These are phyloP conservation scores for Strigamia transsilvanica DNA, from an alignment of 2,888 invertebrate species.

Conservation along the genomic window DNA sequence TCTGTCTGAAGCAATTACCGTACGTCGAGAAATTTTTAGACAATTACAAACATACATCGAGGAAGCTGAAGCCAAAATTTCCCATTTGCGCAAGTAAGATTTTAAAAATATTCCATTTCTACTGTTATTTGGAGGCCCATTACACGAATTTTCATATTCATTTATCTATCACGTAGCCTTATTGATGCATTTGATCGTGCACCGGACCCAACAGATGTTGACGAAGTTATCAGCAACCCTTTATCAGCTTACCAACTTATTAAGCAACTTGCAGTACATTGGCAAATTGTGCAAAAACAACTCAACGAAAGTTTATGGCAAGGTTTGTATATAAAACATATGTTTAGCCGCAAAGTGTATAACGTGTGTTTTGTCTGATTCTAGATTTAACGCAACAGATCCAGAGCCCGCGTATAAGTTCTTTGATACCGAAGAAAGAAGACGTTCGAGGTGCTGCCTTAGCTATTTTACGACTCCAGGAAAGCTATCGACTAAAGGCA, in stretches of 20 bases:
- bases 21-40: no score
- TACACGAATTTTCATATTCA: neutral
- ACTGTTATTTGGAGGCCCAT: no score
- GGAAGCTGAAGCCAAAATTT: no score
- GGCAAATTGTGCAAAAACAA: no score
- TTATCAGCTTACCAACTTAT: slow-evolving; percentile 57
- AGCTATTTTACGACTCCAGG: slow-evolving; percentile 61
- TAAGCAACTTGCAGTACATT: no score
- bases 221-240: slow-evolving; percentile 60
- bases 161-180: slow-evolving; percentile 17
- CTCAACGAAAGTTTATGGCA: no score
- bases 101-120: no score
- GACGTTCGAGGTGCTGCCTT: slow-evolving; percentile 62
- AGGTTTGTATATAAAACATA: neutral
- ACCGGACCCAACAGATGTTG: slow-evolving; percentile 54
- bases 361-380: no score
- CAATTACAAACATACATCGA: no score
- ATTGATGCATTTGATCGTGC: slow-evolving; percentile 50
- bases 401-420: neutral
- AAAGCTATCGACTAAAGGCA: slow-evolving; percentile 60
- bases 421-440: slow-evolving; percentile 59
- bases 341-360: no score
- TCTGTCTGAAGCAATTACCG: no score
- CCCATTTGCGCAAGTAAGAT: no score
- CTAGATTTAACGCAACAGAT: slow-evolving; percentile 26